Percentiles rank a stretch among this genome's conserved stretches.
These are phyloP conservation scores for Alentia gelatinosa DNA, from an alignment of 2,888 invertebrate species.

Conservation along the genomic window DNA sequence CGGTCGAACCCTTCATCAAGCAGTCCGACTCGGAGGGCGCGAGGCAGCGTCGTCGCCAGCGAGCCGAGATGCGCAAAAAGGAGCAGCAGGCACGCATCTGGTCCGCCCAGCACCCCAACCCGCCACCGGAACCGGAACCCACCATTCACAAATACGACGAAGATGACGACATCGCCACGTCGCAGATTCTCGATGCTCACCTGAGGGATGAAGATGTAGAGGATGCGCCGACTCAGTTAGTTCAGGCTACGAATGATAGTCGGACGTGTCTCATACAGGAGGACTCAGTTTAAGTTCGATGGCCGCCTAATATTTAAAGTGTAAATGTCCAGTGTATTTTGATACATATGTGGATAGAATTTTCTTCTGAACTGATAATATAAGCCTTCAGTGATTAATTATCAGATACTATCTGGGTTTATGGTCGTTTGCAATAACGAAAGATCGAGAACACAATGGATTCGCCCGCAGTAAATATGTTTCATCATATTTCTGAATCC, in stretches of 20 bases:
- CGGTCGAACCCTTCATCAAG: background rate
- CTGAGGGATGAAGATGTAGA: conserved; percentile 9
- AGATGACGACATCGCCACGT: background rate
- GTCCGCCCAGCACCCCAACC: background rate
- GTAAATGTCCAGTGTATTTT: too few relatives aligned
- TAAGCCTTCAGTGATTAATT: too few relatives aligned
- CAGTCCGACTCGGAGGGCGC: background rate
- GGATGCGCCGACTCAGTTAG: background rate
- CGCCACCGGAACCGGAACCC: background rate
- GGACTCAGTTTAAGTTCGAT: background rate
- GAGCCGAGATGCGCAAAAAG: background rate
- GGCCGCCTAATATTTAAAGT: too few relatives aligned
- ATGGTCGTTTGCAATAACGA: too few relatives aligned
- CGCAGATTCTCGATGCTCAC: conserved; percentile 5
- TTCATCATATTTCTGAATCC: too few relatives aligned
- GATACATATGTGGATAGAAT: too few relatives aligned
- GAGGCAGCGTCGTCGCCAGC: background rate
- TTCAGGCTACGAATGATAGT: background rate
- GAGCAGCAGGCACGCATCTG: background rate
- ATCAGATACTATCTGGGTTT: too few relatives aligned
- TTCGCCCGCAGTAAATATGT: too few relatives aligned
- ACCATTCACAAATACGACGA: background rate
- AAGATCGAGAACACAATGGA: too few relatives aligned
- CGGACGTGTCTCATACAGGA: background rate
- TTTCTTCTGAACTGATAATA: too few relatives aligned